phyloP scores from a whole-genome alignment of 2,113 vertebrate species.

The Psephotus haematonotus region DNA sequence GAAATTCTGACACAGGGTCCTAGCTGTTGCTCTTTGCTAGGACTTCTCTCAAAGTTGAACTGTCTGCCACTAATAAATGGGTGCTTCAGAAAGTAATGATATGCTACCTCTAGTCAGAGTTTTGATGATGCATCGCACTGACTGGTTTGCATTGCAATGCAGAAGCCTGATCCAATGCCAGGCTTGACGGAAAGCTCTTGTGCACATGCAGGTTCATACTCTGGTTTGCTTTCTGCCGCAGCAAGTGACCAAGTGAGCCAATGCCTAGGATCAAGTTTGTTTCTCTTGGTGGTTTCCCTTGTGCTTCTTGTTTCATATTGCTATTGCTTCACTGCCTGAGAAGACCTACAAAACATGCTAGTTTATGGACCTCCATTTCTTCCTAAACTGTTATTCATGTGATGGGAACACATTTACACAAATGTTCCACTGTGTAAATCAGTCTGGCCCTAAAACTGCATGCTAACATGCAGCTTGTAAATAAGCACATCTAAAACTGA shows the following conservation, averaged over 20 bases:
- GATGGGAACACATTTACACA: not conserved
- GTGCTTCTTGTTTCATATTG: not conserved
- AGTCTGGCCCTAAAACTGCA: not conserved
- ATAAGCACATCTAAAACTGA: not conserved
- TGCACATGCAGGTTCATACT: not conserved
- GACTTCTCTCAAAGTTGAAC: not conserved
- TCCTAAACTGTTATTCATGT: not conserved
- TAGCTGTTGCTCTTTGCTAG: not conserved
- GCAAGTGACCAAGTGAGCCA: not conserved
- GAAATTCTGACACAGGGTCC: not conserved
- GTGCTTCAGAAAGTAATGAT: not conserved
- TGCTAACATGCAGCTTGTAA: not conserved
- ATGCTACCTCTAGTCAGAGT: not conserved
- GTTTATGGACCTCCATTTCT: not conserved
- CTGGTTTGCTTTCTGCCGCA: not conserved
- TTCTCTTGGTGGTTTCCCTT: not conserved
- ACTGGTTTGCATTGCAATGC: not conserved
- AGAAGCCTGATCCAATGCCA: not conserved
- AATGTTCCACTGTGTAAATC: conserved; percentile 4
- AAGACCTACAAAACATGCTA: not conserved
- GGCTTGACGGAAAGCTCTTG: not conserved
- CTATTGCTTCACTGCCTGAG: not conserved
- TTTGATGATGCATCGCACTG: not conserved
- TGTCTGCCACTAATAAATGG: not conserved
- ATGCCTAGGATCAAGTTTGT: not conserved